These are phyloP conservation scores for Scolopax rusticola DNA, from an alignment of 2,797 vertebrate genomes.

Conservation along the genomic window DNA sequence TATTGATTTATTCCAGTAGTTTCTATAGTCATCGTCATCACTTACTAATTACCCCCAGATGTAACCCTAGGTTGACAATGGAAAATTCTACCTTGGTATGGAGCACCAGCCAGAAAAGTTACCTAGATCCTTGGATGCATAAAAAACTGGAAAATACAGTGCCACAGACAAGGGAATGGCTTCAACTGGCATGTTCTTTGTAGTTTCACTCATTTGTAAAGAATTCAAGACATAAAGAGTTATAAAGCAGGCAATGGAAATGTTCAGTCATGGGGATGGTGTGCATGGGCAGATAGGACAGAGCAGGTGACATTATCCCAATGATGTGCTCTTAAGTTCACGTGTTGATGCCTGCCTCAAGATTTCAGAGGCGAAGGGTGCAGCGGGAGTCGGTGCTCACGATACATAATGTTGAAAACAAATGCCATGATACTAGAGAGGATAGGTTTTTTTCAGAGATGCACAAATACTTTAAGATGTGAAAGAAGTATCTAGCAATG, in stretches of 20 bases:
- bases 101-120: background rate
- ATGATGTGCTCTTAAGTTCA: background rate
- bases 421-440: background rate
- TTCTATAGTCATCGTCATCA: background rate
- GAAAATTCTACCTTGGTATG: background rate
- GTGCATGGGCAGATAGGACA: background rate
- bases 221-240: background rate
- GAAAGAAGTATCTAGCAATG: background rate
- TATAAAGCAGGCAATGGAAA: background rate
- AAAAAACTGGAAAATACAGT: background rate
- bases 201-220: background rate
- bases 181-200: background rate
- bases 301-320: background rate
- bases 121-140: background rate
- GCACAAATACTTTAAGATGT: background rate
- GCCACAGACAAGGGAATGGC: background rate
- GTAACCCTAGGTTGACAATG: background rate
- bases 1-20: background rate
- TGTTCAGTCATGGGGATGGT: background rate
- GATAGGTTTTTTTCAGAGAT: background rate
- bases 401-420: background rate
- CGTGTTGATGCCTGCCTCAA: accelerated
- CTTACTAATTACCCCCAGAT: background rate
- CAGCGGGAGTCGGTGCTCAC: background rate
- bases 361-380: background rate